These are phyloP conservation scores for Apostichopus japonicus DNA, from an alignment of 35 echinoderm and acorn worm genomes.

Conservation along the genomic window DNA sequence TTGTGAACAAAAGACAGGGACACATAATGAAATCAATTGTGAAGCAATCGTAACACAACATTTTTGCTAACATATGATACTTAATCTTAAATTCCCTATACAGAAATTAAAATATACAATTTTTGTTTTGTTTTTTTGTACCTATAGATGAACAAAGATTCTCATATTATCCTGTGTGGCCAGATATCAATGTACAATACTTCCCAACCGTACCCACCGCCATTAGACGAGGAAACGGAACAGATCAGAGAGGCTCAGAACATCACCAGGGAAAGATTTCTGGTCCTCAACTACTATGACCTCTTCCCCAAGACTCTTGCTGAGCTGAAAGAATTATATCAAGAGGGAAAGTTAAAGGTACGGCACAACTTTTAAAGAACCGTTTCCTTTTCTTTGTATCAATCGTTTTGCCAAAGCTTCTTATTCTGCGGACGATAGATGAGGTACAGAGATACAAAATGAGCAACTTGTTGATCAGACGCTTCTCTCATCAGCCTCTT, in stretches of 20 bases:
- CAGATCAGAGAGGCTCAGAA: constrained; percentile 62
- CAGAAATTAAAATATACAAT: neutral
- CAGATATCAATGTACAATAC: constrained; percentile 96
- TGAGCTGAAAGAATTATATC: constrained; percentile 74
- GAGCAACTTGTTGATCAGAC: too few species aligned
- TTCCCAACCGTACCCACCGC: constrained; percentile 81
- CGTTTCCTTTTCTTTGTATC: too few species aligned
- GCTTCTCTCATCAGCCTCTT: too few species aligned
- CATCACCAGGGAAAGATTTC: constrained; percentile 86
- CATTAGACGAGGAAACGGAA: constrained; percentile 70
- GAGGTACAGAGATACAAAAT: too few species aligned
- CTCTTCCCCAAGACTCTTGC: constrained; percentile 66
- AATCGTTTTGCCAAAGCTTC: too few species aligned
- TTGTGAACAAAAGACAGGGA: too few species aligned
- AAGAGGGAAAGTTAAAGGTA: constrained; percentile 83
- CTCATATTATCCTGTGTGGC: constrained; percentile 91
- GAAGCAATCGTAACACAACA: too few species aligned
- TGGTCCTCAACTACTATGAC: constrained; percentile 90
- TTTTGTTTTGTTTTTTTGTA: neutral
- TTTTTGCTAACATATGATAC: too few species aligned
- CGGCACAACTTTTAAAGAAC: too few species aligned
- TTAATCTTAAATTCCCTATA: too few species aligned
- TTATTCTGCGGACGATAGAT: too few species aligned
- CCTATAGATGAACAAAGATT: constrained; percentile 81
- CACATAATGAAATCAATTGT: too few species aligned